Evolutionary conservation across 1,140 invertebrate species (phyloP).

Genomic region (Lordiphosa collinella): DNA sequence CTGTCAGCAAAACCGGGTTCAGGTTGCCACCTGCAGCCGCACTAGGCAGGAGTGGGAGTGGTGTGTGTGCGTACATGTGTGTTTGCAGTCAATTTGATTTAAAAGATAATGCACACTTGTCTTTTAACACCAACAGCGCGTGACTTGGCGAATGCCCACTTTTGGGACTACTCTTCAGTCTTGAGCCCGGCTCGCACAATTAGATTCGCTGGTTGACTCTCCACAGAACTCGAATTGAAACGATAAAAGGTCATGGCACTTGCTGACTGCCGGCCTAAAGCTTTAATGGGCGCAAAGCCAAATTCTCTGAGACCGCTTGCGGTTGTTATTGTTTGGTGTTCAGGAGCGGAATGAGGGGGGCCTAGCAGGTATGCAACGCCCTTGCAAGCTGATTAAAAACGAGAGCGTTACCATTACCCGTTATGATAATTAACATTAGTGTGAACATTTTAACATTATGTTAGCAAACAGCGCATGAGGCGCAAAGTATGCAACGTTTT

Average conservation of each 20-base stretch:
- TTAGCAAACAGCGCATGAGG: too few species aligned
- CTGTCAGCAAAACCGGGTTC: conserved; percentile 48
- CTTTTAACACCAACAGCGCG: conserved; percentile 49
- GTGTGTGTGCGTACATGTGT: conserved; percentile 15
- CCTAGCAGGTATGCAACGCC: too few species aligned
- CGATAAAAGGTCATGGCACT: conserved; percentile 70
- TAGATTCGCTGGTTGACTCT: conserved; percentile 50
- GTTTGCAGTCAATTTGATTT: conserved; percentile 49
- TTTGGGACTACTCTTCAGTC: conserved; percentile 3
- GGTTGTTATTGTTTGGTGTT: too few species aligned
- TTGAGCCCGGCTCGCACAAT: conserved; percentile 48
- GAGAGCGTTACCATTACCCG: too few species aligned
- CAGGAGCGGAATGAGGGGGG: too few species aligned
- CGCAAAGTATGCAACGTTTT: too few species aligned
- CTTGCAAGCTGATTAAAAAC: too few species aligned
- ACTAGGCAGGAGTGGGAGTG: conserved; percentile 17
- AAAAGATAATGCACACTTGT: conserved; percentile 41
- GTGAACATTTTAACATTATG: too few species aligned
- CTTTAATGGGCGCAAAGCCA: conserved; percentile 59
- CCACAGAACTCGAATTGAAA: conserved; percentile 60
- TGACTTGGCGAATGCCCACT: conserved; percentile 13
- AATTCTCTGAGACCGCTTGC: neutral
- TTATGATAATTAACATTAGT: too few species aligned
- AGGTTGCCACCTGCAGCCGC: conserved; percentile 45
- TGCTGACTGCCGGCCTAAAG: conserved; percentile 40